Evolutionary conservation across 2,113 vertebrate genomes (phyloP), one percentile per base, ranked within the genome.

Genomic region (Piprites chloris): DNA sequence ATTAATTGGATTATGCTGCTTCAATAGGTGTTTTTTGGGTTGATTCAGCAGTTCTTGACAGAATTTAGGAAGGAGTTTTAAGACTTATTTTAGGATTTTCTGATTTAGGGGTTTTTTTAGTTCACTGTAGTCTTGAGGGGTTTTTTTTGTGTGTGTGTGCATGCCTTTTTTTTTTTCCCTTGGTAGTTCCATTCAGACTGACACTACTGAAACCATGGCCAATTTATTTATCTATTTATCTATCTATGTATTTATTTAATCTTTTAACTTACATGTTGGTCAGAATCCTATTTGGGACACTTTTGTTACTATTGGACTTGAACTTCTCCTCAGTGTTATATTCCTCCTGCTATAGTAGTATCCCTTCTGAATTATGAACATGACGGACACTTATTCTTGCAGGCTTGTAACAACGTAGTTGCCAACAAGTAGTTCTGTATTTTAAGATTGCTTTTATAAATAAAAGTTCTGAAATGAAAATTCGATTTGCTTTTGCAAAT

Each of bases 41-140:
- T 58, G n/a, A 87, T 82, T 85, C 67, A 88, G 46, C 52, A 89
- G 23, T 68, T 92, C 37, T 72, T 85, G 53, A 21, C 19, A 82
- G 67, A 89, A 50, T 55, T 85, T 69, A 49, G 22, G 41, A 58
- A 53, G 10, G 8, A 3, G 0, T 58, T 83, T 82, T 77, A 74
- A 74, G 44, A 69, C 9, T 59, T 17, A 5, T 77, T 68, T 28
- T 8, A 46, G 20, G 13, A 9, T 42, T 89, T 85, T 78, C 28
- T 66, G 41, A 23, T 50, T 59, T 35, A 55, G 14, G 1, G 35
- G 0, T 0, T 2, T 4, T 78, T 47, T 33, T 14, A n/a, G 30
- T 72, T 78, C 75, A 6, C 50, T 52, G 17, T 37, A 24, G 26
- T 62, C 8, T 69, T 32, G 30, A 9, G 17, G 8, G 1, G 1